Conservation (phyloP, 2,888 invertebrate species). For the Troides aeacus region DNA sequence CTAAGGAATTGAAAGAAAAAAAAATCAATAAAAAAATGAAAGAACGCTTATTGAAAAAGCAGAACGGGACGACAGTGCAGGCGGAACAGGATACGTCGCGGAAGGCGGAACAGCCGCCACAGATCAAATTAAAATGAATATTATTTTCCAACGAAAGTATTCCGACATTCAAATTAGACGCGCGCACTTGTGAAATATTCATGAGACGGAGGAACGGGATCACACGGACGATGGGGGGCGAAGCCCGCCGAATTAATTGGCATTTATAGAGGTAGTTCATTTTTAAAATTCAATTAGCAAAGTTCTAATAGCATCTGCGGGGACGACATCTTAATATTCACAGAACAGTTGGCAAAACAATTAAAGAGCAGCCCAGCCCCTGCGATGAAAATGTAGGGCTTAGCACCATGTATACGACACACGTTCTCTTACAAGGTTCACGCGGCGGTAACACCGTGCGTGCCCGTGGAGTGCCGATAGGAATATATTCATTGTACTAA, state of each 20-base stretch:
- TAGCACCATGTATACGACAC: no score
- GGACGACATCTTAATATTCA: not conserved
- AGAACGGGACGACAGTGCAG: not conserved
- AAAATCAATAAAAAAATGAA: constrained; percentile 1
- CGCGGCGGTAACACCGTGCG: no score
- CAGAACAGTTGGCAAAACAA: no score
- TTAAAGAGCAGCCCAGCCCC: no score
- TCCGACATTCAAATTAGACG: constrained; percentile 16
- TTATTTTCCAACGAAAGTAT: constrained; percentile 17
- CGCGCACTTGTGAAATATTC: constrained; percentile 32
- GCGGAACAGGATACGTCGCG: not conserved
- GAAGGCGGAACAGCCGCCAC: constrained; percentile 3
- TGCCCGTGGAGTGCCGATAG: no score
- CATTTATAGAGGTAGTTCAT: constrained; percentile 36
- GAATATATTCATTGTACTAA: no score
- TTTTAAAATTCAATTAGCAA: constrained; percentile 42
- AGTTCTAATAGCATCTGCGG: constrained; percentile 35
- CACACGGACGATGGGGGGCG: constrained; percentile 30
- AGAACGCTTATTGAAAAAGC: not conserved
- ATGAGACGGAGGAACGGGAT: constrained; percentile 30
- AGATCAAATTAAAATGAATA: constrained; percentile 22
- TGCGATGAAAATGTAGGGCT: no score
- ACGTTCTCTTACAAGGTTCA: no score
- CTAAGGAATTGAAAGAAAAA: not conserved
- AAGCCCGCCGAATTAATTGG: constrained; percentile 33